A percentile compares a stretch with the other conserved stretches of the same genome.
Evolutionary conservation across 2,113 vertebrate species (phyloP).

Genomic region (Ictalurus furcatus): DNA sequence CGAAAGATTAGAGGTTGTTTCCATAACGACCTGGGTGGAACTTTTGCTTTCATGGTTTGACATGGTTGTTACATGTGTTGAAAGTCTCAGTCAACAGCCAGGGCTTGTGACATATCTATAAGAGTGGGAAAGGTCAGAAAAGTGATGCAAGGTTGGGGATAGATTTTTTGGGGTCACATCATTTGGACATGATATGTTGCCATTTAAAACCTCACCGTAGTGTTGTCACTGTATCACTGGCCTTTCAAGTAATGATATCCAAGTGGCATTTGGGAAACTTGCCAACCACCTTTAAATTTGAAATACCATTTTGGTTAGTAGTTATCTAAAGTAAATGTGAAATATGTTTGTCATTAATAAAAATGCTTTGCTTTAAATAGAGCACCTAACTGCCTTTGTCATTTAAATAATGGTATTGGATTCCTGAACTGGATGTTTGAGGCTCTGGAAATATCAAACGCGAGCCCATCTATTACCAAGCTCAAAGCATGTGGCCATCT

Average conservation of each 20-base stretch:
- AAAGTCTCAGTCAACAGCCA: conserved; percentile 66
- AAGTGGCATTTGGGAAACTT: conserved; percentile 4
- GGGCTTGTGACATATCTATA: conserved; percentile 43
- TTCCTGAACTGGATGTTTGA: conserved; percentile 34
- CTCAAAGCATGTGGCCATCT: conserved; percentile 42
- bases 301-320: neutral
- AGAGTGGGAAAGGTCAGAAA: conserved; percentile 26
- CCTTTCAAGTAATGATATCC: neutral
- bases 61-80: conserved; percentile 66
- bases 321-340: conserved; percentile 9
- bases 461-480: conserved; percentile 17
- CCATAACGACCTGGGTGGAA: conserved; percentile 64
- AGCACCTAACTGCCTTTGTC: conserved; percentile 40
- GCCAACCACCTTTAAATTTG: neutral
- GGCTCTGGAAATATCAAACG: conserved; percentile 46
- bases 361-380: conserved; percentile 46
- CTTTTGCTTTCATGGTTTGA: conserved; percentile 67
- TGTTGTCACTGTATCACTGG: neutral
- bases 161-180: neutral
- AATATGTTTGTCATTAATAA: conserved; percentile 33
- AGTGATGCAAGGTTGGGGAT: conserved; percentile 1
- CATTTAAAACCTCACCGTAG: conserved; percentile 11
- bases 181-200: neutral
- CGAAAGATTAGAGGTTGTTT: conserved; percentile 72
- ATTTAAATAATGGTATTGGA: conserved; percentile 28